Conservation (phyloP, 2,797 vertebrate species). For the Betta splendens region DNA sequence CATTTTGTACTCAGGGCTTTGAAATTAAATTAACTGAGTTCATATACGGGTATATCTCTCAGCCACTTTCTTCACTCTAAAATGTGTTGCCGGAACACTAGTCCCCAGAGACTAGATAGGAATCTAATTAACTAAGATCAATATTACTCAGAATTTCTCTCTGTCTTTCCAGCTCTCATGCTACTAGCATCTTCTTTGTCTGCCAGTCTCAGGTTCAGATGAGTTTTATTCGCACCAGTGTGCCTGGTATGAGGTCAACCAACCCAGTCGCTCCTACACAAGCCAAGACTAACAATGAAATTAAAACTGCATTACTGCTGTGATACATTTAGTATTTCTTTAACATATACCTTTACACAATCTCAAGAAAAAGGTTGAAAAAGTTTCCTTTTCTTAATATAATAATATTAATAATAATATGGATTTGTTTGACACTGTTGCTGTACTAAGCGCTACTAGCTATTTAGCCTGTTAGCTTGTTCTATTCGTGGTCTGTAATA, state of each 20-base stretch:
- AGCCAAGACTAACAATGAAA: no score
- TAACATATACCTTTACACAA: no score
- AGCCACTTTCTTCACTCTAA: slow-evolving; percentile 75
- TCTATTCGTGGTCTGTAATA: no score
- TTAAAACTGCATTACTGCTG: no score
- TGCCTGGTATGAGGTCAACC: slow-evolving; percentile 53
- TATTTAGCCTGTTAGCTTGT: no score
- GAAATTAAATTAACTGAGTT: slow-evolving; percentile 82
- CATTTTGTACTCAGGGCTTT: slow-evolving; percentile 78
- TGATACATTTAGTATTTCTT: no score
- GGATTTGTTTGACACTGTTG: no score
- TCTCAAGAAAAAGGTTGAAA: no score
- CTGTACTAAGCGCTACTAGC: no score
- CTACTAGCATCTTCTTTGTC: slow-evolving; percentile 67
- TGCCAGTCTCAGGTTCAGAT: slow-evolving; percentile 53
- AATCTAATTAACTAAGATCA: slow-evolving; percentile 86
- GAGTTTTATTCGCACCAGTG: slow-evolving; percentile 64
- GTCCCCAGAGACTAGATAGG: slow-evolving; percentile 74
- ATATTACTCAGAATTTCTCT: slow-evolving; percentile 80
- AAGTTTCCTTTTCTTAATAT: no score
- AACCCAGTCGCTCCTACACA: no score
- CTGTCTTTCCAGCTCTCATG: slow-evolving; percentile 71
- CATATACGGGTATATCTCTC: slow-evolving; percentile 81
- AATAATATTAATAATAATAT: no score
- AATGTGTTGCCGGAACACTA: slow-evolving; percentile 79